A percentile compares a stretch with the other conserved stretches of the same genome.
Evolutionary conservation across 2,888 invertebrate species (phyloP).

Genomic region (Ormia ochracea): DNA sequence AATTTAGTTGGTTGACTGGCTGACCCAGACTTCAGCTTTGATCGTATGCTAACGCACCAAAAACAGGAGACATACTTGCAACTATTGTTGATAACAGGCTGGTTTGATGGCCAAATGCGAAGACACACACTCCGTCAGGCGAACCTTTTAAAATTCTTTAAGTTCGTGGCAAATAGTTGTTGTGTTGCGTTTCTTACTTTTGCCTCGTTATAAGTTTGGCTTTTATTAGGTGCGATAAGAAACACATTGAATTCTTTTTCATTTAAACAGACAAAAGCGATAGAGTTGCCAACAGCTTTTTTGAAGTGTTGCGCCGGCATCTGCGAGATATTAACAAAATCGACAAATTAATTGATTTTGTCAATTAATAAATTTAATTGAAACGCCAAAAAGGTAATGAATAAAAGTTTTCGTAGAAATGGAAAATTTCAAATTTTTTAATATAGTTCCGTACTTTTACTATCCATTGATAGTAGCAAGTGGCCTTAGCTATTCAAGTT

Average conservation of each 20-base stretch:
- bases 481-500: too few species aligned
- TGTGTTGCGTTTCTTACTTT: not conserved
- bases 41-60: slow-evolving; percentile 48
- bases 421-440: too few species aligned
- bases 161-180: slow-evolving; percentile 45
- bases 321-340: too few species aligned
- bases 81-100: slow-evolving; percentile 52
- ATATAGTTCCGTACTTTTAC: too few species aligned
- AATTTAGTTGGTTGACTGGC: slow-evolving; percentile 28
- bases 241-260: slow-evolving; percentile 38
- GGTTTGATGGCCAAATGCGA: slow-evolving; percentile 34
- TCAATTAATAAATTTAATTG: too few species aligned
- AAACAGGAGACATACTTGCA: slow-evolving; percentile 15
- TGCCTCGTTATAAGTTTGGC: slow-evolving; percentile 41
- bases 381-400: too few species aligned
- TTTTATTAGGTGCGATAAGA: slow-evolving; percentile 62
- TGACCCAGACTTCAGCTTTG: slow-evolving; percentile 48
- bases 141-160: slow-evolving; percentile 75
- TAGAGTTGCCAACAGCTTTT: slow-evolving; percentile 27
- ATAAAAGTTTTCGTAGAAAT: too few species aligned
- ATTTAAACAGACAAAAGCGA: not conserved
- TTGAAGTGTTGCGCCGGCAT: too few species aligned
- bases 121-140: slow-evolving; percentile 43
- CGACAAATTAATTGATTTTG: too few species aligned
- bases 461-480: too few species aligned